Base-by-base conservation (phyloP, 2,113 vertebrate genomes). In the Philantomba maxwellii region DNA sequence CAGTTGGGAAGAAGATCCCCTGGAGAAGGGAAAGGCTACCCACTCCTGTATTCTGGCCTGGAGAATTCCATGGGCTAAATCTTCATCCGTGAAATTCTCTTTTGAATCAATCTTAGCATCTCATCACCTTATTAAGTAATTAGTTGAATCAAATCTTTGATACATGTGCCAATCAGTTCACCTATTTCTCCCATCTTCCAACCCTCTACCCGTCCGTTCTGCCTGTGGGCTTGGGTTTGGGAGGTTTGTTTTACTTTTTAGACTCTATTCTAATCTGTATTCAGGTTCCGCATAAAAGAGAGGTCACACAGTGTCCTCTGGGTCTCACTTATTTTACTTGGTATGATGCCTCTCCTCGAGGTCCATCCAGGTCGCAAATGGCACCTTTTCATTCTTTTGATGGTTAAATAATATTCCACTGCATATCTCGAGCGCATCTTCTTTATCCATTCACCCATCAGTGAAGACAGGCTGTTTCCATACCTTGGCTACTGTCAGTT, bases 351-450 rank as follows among this genome's bases (percentile, higher is more conserved):
- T 28, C 2, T 0, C 83, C 26, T 86, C 1, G 2, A 33, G 39
- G 10, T 14, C 55, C 55, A 60, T 33, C 39, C 39, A 45, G 26
- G 57, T 47, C 1, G 7, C 6, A 62, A 33, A 33, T 23, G 28
- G 83, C 2, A 86, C 14, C 26, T 23, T 45, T 47, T 23, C 57
- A 23, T 47, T 45, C 10, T 30, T 47, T 47, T 14, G 28, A 33
- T 14, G 3, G 39, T 28, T 60, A 33, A 60, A 23, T 85, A 45
- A 60, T 8, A 33, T 23, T 33, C 28, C 57, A 19, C 45, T 6
- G 9, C 17, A 4, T 58, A 30, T 30, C 9, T 2, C 6, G 17
- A 3, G 16, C 39, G 45, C 6, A 0, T 12, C 36, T 45, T 30
- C 16, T 21, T 62, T 33, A 23, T 45, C 57, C 83, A 33, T 14